A percentile compares a stretch with the other conserved stretches of the same genome.
phyloP scores from a whole-genome alignment of 23 tunicate species.

The Halocynthia aurantium region DNA sequence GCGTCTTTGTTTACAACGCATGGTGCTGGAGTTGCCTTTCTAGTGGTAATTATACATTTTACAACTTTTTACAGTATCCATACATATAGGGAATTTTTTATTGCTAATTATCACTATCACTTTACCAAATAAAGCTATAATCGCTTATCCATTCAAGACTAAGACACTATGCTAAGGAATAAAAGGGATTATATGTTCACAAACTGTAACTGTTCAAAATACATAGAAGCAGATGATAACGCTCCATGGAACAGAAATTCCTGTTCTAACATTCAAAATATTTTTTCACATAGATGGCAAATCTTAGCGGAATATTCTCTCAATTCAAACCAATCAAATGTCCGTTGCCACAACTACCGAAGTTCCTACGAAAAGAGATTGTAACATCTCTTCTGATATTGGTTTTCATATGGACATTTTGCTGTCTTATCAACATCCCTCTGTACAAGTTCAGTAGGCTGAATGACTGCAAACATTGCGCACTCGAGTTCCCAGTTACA shows the following conservation, averaged over 20 bases:
- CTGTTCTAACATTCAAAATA: neutral
- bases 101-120: too few species aligned
- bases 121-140: neutral
- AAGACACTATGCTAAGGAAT: too few species aligned
- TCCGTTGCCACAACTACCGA: neutral
- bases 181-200: too few species aligned
- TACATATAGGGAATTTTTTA: too few species aligned
- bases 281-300: neutral
- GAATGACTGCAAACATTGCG: neutral
- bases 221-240: neutral
- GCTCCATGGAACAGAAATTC: neutral
- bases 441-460: neutral
- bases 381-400: neutral
- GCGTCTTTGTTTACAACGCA: neutral
- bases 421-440: neutral
- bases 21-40: neutral
- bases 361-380: neutral
- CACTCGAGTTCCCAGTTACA: neutral
- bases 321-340: neutral
- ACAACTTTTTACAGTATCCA: too few species aligned
- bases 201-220: too few species aligned
- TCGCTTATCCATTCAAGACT: too few species aligned
- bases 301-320: neutral
- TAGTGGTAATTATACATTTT: neutral
- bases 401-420: neutral